Evolutionary conservation across 1,140 invertebrate genomes (phyloP), one percentile per base, ranked within the genome.

Genomic region (Wiebesia pumilae): DNA sequence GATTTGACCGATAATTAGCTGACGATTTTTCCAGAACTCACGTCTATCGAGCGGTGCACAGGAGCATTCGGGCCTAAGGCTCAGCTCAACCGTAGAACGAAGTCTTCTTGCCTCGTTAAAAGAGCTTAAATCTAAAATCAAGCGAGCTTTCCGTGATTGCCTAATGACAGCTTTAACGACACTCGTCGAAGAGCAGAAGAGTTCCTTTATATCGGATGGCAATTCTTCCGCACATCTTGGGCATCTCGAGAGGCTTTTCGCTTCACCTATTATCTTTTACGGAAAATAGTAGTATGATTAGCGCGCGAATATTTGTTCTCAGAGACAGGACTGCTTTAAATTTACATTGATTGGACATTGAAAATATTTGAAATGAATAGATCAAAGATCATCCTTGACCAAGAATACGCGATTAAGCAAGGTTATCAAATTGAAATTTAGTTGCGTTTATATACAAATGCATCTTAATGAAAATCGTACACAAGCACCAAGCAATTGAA

Each of bases 141-240:
- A 54, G 62, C 91, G 90, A 3, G 89, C 91, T 83, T 91, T 91
- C 24, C 91, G 88, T 12, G 88, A 87, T 85, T 91, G 88, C 87
- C 92, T 90, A 12, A 93, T 90, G 0, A 92, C 92, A 10, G 92
- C 90, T 88, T 93, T 94, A 30, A 92, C 83, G 9, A 89, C 89
- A 81, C 89, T 91, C 16, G 84, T 90, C 9, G 93, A 89, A 10
- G 88, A 90, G 82, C 93, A 94, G 83, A 91, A 92, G 27, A 91
- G 67, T 24, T 92, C 85, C 3, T 89, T 90, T 24, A 93, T 88
- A 62, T 94, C 89, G 24, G 80, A 51, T 2, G 93, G 92, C 38
- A 93, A 86, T 47, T 90, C 87, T 21, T 92, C 90, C 35, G 86
- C 85, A 85, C 93, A 94, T 35, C 90, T 85, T 35, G 93, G 93